Percentiles rank a stretch among this genome's conserved stretches.
Evolutionary conservation across 2,888 invertebrate genomes (phyloP).

Genomic region (Clitarchus hookeri): DNA sequence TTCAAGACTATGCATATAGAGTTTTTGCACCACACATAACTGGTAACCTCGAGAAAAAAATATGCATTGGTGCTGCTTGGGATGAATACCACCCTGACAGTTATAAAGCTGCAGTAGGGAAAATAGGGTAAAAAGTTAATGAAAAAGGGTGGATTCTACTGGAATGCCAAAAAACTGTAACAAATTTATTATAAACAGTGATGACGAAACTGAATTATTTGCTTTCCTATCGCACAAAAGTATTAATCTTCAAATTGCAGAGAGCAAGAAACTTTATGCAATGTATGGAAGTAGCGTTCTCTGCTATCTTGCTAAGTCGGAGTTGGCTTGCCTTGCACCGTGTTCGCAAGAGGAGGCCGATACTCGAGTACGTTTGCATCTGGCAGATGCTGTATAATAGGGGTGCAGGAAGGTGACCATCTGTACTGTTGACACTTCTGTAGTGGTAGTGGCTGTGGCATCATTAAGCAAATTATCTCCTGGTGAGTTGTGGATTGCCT

Average conservation of each 20-base stretch:
- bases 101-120: neutral
- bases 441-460: neutral
- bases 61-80: neutral
- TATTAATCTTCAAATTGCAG: too few species aligned
- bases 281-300: neutral
- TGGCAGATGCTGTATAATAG: constrained; percentile 4
- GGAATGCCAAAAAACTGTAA: neutral
- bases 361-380: neutral
- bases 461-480: neutral
- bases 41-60: neutral
- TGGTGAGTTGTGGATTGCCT: constrained; percentile 25
- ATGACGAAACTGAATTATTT: neutral
- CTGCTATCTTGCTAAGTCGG: neutral
- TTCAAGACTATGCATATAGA: neutral
- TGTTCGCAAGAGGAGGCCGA: neutral
- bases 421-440: neutral
- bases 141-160: neutral
- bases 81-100: constrained; percentile 6
- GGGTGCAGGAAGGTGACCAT: neutral
- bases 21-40: neutral
- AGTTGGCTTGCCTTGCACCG: neutral
- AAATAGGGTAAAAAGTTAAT: neutral
- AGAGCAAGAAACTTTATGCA: neutral
- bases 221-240: neutral
- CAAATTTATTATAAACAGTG: neutral